Evolutionary conservation across 1,140 invertebrate species (phyloP).

Genomic region (Drosophila setifemur): DNA sequence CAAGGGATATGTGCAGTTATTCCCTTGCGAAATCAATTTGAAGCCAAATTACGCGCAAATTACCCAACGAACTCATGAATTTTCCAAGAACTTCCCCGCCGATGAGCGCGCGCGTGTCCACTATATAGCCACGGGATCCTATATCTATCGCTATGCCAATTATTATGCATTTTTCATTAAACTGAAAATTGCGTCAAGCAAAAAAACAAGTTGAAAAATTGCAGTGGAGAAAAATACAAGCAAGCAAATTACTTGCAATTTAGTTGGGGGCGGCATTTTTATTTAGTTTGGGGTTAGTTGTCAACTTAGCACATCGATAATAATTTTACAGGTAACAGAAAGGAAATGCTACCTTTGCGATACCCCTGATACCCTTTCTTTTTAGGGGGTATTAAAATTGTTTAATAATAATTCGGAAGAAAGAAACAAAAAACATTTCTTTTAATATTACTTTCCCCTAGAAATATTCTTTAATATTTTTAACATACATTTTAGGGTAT

Average conservation of each 20-base stretch:
- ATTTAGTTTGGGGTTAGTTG: conserved; percentile 52
- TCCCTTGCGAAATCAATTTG: conserved; percentile 53
- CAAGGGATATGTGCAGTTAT: background rate
- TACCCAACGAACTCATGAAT: conserved; percentile 44
- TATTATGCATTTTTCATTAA: conserved; percentile 74
- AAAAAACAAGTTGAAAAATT: conserved; percentile 17
- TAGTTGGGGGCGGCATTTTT: background rate
- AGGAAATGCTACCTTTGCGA: too few species aligned
- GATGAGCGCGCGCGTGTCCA: background rate
- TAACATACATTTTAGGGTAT: too few species aligned
- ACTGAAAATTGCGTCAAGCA: conserved; percentile 55
- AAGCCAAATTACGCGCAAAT: conserved; percentile 69
- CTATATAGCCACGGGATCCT: background rate
- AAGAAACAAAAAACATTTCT: too few species aligned
- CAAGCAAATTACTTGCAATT: conserved; percentile 24
- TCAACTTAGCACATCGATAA: conserved; percentile 78
- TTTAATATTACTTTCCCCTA: too few species aligned
- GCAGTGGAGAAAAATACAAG: conserved; percentile 20
- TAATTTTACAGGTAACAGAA: too few species aligned
- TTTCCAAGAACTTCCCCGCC: conserved; percentile 25
- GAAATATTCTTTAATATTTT: too few species aligned
- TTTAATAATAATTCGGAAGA: too few species aligned
- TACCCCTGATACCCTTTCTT: too few species aligned
- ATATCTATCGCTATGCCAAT: conserved; percentile 41
- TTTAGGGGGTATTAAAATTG: too few species aligned